Percentiles rank a stretch among this genome's conserved stretches.
phyloP scores from a whole-genome alignment of 2,113 vertebrate species.

The Oncorhynchus kisutch region DNA sequence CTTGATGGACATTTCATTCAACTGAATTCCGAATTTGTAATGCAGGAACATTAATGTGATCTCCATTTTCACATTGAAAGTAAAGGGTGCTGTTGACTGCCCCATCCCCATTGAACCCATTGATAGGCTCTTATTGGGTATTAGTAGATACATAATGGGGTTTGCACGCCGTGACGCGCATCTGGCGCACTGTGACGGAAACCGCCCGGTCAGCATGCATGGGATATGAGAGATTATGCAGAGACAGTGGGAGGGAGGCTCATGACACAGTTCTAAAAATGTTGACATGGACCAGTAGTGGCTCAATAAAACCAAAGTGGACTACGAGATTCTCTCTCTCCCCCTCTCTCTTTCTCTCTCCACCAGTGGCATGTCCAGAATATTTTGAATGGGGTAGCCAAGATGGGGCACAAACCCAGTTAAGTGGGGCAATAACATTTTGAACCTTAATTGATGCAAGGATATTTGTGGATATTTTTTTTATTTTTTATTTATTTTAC shows the following conservation, averaged over 20 bases:
- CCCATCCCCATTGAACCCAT: neutral
- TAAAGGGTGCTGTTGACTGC: neutral
- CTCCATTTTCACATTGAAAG: neutral
- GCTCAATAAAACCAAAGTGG: too few relatives aligned
- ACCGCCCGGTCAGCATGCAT: neutral
- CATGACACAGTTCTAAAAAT: too few relatives aligned
- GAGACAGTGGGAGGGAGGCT: neutral
- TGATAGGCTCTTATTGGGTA: conserved; percentile 3
- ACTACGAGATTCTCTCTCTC: too few relatives aligned
- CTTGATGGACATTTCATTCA: neutral
- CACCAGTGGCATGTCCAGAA: too few relatives aligned
- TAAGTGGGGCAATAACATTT: too few relatives aligned
- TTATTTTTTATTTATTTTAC: too few relatives aligned
- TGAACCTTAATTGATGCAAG: too few relatives aligned
- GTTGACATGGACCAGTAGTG: too few relatives aligned
- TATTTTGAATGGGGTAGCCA: too few relatives aligned
- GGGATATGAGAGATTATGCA: conserved; percentile 3
- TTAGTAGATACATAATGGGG: neutral
- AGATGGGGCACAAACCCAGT: too few relatives aligned
- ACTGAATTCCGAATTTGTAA: neutral
- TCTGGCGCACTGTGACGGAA: neutral
- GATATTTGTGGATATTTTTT: too few relatives aligned
- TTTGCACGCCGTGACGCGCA: neutral
- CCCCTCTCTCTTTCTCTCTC: too few relatives aligned
- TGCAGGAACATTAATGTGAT: neutral